These are phyloP conservation scores for Folsomia candida DNA, from an alignment of 2,888 invertebrate genomes.

Conservation along the genomic window DNA sequence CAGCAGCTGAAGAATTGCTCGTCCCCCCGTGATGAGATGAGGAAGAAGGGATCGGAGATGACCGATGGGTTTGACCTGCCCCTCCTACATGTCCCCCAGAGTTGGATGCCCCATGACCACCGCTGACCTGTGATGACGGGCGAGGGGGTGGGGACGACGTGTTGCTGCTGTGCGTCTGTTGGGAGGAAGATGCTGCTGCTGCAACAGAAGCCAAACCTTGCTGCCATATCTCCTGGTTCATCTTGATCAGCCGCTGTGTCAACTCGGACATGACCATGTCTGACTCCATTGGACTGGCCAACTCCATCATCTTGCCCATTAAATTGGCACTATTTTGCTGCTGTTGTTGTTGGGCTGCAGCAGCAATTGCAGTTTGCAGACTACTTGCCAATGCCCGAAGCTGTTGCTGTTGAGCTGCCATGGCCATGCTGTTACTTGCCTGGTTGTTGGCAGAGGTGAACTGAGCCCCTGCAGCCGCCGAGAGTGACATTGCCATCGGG, in stretches of 20 bases:
- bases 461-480: slow-evolving; percentile 6
- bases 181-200: slow-evolving; percentile 35
- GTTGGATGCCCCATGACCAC: background rate
- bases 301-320: slow-evolving; percentile 47
- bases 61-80: slow-evolving; percentile 6
- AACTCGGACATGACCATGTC: slow-evolving; percentile 49
- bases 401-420: slow-evolving; percentile 44
- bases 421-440: slow-evolving; percentile 17
- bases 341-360: slow-evolving; percentile 36
- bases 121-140: slow-evolving; percentile 20
- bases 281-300: slow-evolving; percentile 36
- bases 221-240: slow-evolving; percentile 51
- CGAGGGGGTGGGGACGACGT: slow-evolving; percentile 9
- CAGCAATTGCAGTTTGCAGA: slow-evolving; percentile 43
- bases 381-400: slow-evolving; percentile 47
- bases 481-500: slow-evolving; percentile 32
- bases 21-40: slow-evolving; percentile 3
- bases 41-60: slow-evolving; percentile 20
- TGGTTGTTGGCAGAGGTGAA: background rate
- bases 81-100: slow-evolving; percentile 15
- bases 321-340: slow-evolving; percentile 31
- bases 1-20: slow-evolving; percentile 27
- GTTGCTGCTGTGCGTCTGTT: background rate
- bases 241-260: slow-evolving; percentile 49
- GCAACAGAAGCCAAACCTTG: slow-evolving; percentile 46